Base-by-base conservation (phyloP, 2,113 vertebrate species). In the Andinoacara biseriatus region DNA sequence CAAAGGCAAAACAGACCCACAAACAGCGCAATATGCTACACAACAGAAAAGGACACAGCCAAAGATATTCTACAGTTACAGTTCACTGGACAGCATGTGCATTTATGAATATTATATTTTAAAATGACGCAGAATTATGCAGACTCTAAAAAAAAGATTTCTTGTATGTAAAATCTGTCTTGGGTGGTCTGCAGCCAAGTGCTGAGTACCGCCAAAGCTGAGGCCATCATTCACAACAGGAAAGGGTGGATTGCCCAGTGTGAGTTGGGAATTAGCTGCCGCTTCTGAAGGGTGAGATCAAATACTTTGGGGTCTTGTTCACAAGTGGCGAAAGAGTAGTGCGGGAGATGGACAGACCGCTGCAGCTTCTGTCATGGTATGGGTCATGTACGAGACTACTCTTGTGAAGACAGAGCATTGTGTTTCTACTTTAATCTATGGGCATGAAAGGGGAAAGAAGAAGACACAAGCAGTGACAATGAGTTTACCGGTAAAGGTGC, bases 1-100 rank as follows among this genome's bases (percentile, higher is more conserved):
- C 62, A 65, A 43, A 43, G n/a, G 22, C 3, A 65, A 40, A 43
- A 43, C 15, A 18, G 49, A 52, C 15, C 18, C 49, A 52, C 5
- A 15, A 74, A 24, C 33, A 26, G 13, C 13, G 22, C n/a, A 15
- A 43, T 3, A 57, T 4, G 10, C 8, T 4, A 38, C 29, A 60
- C 24, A n/a, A 69, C 5, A 20, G 29, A 8, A 33, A 33, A 3
- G 15, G 7, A 10, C 57, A 4, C 0, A 74, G 3, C 14, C 10
- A 61, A 57, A 26, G 26, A 58, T 63, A 3, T 18, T n/a, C 8
- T 49, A n/a, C 2, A 76, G 14, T 60, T 72, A n/a, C 2, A 76
- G 14, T 60, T 72, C 74, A 86, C 61, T 81, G 83, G 83, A 6
- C 78, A 85, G 78, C 31, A 85, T 81, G 13, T 59, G 72, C 18